Conservation (phyloP, 2,113 vertebrate species). For the Mus pahari region DNA sequence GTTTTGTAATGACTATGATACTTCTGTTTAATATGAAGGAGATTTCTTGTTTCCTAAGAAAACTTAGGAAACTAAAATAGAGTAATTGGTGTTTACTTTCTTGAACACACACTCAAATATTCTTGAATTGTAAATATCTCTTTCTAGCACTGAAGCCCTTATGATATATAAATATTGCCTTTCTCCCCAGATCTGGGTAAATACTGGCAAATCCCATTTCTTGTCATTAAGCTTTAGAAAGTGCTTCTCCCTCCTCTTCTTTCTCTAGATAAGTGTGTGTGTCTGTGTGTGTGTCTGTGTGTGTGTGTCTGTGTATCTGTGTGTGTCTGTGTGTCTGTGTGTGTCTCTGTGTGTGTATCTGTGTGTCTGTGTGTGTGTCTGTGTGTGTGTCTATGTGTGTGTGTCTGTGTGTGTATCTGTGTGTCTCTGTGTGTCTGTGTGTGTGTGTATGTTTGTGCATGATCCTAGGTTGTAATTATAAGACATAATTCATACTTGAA, state of each 20-base stretch:
- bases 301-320: too few species aligned
- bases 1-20: background rate
- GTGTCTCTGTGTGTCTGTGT: too few species aligned
- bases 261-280: background rate
- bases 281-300: too few species aligned
- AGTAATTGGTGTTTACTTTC: constrained; percentile 28
- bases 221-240: constrained; percentile 24
- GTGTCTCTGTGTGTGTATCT: too few species aligned
- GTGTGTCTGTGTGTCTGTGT: too few species aligned
- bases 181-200: constrained; percentile 16
- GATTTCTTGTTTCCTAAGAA: background rate
- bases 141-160: background rate
- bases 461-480: background rate
- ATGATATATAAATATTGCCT: constrained; percentile 14
- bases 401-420: too few species aligned
- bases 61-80: constrained; percentile 13
- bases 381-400: too few species aligned
- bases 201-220: constrained; percentile 16
- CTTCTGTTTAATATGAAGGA: constrained; percentile 44
- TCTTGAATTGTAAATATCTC: background rate
- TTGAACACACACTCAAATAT: constrained; percentile 34
- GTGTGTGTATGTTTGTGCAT: too few species aligned
- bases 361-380: too few species aligned
- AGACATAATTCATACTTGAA: background rate
- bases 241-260: background rate